Evolutionary conservation across 2,888 invertebrate species (phyloP).

Genomic region (Aleiodes testaceus): DNA sequence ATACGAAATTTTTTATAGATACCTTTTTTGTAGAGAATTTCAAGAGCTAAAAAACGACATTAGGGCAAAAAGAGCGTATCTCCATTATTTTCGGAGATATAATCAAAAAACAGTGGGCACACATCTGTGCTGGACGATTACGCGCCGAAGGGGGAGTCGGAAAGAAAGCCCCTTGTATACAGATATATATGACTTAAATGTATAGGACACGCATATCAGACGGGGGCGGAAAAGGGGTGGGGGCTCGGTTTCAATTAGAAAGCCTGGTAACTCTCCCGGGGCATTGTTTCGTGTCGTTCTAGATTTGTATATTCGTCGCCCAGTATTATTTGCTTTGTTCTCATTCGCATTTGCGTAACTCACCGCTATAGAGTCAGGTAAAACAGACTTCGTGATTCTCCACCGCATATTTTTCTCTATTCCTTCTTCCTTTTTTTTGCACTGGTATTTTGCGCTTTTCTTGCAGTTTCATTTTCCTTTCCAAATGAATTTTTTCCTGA

Average conservation of each 20-base stretch:
- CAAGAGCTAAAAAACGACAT: too few species aligned
- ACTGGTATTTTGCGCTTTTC: slow-evolving; percentile 7
- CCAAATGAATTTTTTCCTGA: not conserved
- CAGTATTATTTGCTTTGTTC: slow-evolving; percentile 63
- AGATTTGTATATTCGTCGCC: slow-evolving; percentile 70
- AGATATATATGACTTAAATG: slow-evolving; percentile 27
- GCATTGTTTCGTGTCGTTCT: slow-evolving; percentile 72
- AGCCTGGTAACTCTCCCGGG: slow-evolving; percentile 70
- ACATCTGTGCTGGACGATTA: slow-evolving; percentile 71
- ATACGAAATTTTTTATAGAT: too few species aligned
- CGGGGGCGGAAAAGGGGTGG: slow-evolving; percentile 52
- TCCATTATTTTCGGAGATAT: too few species aligned
- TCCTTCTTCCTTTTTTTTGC: not conserved
- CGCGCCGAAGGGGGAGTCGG: slow-evolving; percentile 53
- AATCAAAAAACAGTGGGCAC: slow-evolving; percentile 52
- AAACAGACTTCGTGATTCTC: slow-evolving; percentile 26
- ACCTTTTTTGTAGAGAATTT: too few species aligned
- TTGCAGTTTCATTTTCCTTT: not conserved
- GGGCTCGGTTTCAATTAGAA: slow-evolving; percentile 72
- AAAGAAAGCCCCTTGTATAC: slow-evolving; percentile 38
- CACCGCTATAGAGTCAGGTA: slow-evolving; percentile 41
- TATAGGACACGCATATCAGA: slow-evolving; percentile 29
- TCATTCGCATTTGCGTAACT: slow-evolving; percentile 48
- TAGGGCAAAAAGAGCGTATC: too few species aligned
- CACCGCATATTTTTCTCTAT: not conserved